phyloP scores from a whole-genome alignment of 2,113 vertebrate genomes.

The Cyanistes caeruleus region DNA sequence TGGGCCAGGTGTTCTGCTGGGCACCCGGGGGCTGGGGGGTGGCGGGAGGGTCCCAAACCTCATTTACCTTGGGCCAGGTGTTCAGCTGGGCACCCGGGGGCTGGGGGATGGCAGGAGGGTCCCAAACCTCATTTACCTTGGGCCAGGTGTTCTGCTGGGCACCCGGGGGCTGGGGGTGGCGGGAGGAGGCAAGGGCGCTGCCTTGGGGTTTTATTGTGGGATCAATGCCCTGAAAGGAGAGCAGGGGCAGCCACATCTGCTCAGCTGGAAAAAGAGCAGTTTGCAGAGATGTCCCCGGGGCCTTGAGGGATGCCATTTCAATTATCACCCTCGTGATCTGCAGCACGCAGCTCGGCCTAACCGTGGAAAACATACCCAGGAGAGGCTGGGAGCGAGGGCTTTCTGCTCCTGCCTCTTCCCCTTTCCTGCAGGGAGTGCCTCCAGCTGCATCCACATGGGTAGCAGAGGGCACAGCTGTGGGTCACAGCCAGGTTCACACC shows the following conservation, averaged over 20 bases:
- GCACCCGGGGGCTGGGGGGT: neutral
- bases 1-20: neutral
- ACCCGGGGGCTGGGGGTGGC: neutral
- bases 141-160: neutral
- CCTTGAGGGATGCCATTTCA: neutral
- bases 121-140: rapidly evolving
- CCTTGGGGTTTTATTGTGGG: neutral
- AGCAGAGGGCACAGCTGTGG: rapidly evolving
- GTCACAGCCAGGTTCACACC: neutral
- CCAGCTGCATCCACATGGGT: rapidly evolving
- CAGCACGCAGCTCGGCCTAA: neutral
- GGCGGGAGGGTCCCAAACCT: neutral
- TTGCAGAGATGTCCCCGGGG: neutral
- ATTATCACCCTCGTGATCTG: rapidly evolving
- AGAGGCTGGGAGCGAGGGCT: neutral
- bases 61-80: neutral
- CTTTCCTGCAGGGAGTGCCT: neutral
- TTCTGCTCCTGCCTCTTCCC: neutral
- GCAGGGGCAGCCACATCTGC: neutral
- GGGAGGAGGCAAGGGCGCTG: neutral
- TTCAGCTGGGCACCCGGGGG: neutral
- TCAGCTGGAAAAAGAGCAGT: neutral
- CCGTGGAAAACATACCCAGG: rapidly evolving
- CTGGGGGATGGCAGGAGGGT: no score
- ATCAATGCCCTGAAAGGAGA: neutral